Conservation (phyloP, 2,888 invertebrate genomes). For the Prosapia bicincta region DNA sequence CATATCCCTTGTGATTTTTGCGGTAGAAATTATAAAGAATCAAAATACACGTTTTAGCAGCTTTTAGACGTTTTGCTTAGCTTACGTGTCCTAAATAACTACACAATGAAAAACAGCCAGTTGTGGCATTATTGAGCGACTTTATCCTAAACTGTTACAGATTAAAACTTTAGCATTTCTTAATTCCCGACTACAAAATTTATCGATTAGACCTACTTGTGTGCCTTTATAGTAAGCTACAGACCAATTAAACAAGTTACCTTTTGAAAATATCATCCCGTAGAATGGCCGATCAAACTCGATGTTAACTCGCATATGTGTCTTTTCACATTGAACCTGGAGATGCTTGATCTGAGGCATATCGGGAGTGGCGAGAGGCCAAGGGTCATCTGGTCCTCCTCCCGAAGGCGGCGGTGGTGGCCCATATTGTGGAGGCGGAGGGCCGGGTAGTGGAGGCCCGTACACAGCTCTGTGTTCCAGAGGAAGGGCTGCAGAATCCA, state of each 20-base stretch:
- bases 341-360: slow-evolving; percentile 91
- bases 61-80: no score
- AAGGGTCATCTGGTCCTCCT: slow-evolving; percentile 62
- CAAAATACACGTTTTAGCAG: no score
- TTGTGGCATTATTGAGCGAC: no score
- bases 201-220: no score
- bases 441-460: slow-evolving; percentile 39
- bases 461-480: slow-evolving; percentile 42
- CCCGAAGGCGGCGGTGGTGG: slow-evolving; percentile 39
- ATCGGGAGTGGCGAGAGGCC: slow-evolving; percentile 78
- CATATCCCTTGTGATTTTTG: no score
- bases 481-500: slow-evolving; percentile 39
- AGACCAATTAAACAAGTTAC: slow-evolving; percentile 51
- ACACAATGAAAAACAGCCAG: no score
- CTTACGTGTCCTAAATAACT: no score
- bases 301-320: slow-evolving; percentile 89
- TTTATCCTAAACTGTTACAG: no score
- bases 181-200: no score
- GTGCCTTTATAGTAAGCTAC: no score
- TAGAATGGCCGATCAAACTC: slow-evolving; percentile 93
- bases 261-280: slow-evolving; percentile 93
- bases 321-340: slow-evolving; percentile 93
- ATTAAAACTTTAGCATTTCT: no score
- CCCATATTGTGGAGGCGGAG: slow-evolving; percentile 45
- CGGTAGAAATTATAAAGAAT: no score